Percentiles rank a stretch among this genome's conserved stretches.
Evolutionary conservation across 2,888 invertebrate species (phyloP).

Genomic region (Acleris sparsana): DNA sequence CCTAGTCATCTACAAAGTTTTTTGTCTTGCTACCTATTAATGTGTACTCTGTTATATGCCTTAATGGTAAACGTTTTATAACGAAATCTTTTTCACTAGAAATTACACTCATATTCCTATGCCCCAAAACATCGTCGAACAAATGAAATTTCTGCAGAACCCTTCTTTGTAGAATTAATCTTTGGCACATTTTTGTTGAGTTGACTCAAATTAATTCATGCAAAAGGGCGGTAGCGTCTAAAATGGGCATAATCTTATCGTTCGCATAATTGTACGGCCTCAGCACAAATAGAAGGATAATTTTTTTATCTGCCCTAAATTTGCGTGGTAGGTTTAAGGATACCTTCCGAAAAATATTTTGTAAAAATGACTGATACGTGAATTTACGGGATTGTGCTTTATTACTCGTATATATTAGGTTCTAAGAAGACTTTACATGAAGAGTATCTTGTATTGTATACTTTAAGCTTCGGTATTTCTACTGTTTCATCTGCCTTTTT

Average conservation of each 20-base stretch:
- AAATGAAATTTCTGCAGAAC: slow-evolving; percentile 11
- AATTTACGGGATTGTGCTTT: background rate
- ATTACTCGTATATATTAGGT: no score
- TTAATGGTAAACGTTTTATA: no score
- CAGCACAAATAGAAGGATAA: slow-evolving; percentile 54
- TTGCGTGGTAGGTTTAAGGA: slow-evolving; percentile 43
- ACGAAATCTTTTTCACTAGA: no score
- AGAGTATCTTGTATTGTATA: no score
- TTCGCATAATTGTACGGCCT: slow-evolving; percentile 60
- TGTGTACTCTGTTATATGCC: no score
- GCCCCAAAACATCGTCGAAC: background rate
- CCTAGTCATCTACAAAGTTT: no score
- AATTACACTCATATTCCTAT: no score
- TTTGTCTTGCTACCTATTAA: no score
- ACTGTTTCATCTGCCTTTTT: no score
- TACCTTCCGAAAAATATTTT: slow-evolving; percentile 4
- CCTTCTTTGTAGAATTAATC: background rate
- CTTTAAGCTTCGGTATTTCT: no score
- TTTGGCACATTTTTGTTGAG: slow-evolving; percentile 57
- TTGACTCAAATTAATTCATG: slow-evolving; percentile 69
- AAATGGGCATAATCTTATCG: slow-evolving; percentile 69
- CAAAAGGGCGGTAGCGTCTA: slow-evolving; percentile 65
- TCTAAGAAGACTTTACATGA: no score
- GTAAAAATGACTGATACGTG: slow-evolving; percentile 1
- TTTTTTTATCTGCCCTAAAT: slow-evolving; percentile 56